These are phyloP conservation scores for Gorsachius goisagi DNA, from an alignment of 2,113 vertebrate genomes.

Conservation along the genomic window DNA sequence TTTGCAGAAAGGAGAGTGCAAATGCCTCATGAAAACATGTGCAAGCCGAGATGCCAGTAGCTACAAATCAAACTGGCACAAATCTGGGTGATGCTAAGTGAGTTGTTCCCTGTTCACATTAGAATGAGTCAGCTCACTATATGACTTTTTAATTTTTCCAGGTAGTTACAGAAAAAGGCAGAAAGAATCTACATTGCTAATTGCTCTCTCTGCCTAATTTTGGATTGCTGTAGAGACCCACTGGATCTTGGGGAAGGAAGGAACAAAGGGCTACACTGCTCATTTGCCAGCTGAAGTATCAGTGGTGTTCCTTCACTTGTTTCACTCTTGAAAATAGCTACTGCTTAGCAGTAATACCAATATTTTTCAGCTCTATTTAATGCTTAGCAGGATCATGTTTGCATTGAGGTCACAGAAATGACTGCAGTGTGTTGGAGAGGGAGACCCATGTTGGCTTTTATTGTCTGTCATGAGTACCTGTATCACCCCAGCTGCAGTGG, in stretches of 20 bases:
- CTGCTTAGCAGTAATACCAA: background rate
- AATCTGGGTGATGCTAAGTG: background rate
- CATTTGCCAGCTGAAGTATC: background rate
- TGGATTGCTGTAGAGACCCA: background rate
- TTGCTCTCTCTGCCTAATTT: background rate
- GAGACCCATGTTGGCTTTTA: background rate
- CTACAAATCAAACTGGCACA: background rate
- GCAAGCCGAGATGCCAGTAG: background rate
- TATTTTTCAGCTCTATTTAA: slow-evolving; percentile 45
- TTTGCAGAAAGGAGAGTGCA: background rate
- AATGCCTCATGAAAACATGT: background rate
- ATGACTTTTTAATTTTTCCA: background rate
- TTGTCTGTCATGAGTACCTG: background rate
- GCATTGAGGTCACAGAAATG: background rate
- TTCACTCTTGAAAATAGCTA: background rate
- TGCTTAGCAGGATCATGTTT: background rate
- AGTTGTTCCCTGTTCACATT: background rate
- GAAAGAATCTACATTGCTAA: background rate
- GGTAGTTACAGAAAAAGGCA: background rate
- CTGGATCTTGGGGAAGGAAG: background rate
- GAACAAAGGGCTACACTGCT: background rate
- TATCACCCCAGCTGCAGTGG: background rate
- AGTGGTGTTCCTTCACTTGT: background rate
- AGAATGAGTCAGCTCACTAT: background rate
- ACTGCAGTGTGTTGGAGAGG: background rate